Evolutionary conservation across 2,888 invertebrate genomes (phyloP), one percentile per base, ranked within the genome.

Genomic region (Phrixothrix hirtus): DNA sequence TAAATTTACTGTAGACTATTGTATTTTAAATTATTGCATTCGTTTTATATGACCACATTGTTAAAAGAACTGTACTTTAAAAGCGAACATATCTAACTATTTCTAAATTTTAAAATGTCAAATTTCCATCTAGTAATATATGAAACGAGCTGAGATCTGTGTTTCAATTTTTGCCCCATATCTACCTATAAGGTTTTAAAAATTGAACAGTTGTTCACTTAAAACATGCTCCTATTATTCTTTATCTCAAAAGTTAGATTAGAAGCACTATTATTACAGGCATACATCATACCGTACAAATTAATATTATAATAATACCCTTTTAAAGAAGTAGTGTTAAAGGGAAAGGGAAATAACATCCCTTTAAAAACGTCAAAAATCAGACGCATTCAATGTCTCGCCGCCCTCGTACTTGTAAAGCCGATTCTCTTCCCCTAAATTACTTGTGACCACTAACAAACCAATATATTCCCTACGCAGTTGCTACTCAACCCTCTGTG

Each of bases 381-480:
- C 57, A 55, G 54, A 50, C 53, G 55, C 55, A 61, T 59, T 61
- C 55, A 59, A 52, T 57, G 55, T 59, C 46, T 58, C 57, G 53
- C 57, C 61, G 58, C 60, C 61, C 55, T 58, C 58, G 50, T 58
- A 56, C 60, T 59, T 57, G 57, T 53, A 57, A 62, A 59, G 59
- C 57, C 55, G 61, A 61, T 53, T 50, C 53, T 57, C 55, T 64
- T 64, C 62, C 62, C 64, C 64, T 63, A 64, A 64, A 64, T 64
- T 64, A 60, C 64, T 62, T 57, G 62, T 60, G 61, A 61, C 64
- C 64, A 61, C 64, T 64, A 64, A 62, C 62, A 62, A 64, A 62
- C 62, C 62, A 60, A 62, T 61, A 51, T 51, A 58, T 58, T 50
- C 57, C 59, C 59, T 52, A 55, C 58, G 56, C 49, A 54, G 52